These are phyloP conservation scores for Gasterosteus aculeatus DNA, from an alignment of 2,113 vertebrate species.

Conservation along the genomic window DNA sequence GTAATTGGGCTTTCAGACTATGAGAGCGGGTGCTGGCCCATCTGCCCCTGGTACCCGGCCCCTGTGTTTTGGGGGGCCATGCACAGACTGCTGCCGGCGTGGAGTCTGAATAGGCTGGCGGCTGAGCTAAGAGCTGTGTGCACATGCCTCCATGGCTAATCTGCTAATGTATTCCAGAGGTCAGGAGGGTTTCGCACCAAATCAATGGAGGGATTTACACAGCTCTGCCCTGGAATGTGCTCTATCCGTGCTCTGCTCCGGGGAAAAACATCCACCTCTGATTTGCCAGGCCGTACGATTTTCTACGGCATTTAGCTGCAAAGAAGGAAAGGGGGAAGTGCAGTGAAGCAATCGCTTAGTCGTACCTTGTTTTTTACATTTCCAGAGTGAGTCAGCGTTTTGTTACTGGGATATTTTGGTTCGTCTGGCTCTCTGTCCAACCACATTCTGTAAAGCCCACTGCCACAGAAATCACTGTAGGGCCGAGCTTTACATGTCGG, in stretches of 20 bases:
- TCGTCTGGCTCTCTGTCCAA: neutral
- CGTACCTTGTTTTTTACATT: conserved; percentile 34
- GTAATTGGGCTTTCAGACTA: conserved; percentile 59
- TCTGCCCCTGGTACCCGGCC: conserved; percentile 60
- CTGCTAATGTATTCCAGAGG: conserved; percentile 85
- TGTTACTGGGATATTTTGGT: conserved; percentile 13
- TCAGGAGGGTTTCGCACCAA: conserved; percentile 81
- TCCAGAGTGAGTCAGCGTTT: conserved; percentile 33
- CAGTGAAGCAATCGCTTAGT: conserved; percentile 39
- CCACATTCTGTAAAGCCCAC: neutral
- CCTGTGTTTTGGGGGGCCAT: conserved; percentile 50
- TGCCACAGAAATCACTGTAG: conserved; percentile 29
- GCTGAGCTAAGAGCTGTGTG: conserved; percentile 65
- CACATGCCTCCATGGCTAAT: conserved; percentile 77
- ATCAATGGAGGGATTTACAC: conserved; percentile 85
- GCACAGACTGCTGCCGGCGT: conserved; percentile 47
- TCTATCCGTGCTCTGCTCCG: conserved; percentile 72
- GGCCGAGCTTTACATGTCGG: conserved; percentile 15
- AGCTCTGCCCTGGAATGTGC: conserved; percentile 83
- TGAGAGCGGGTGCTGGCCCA: conserved; percentile 48
- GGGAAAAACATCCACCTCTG: conserved; percentile 77
- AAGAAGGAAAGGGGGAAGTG: conserved; percentile 59
- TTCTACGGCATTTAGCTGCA: conserved; percentile 79
- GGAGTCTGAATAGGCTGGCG: conserved; percentile 63
- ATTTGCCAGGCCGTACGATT: conserved; percentile 74